Evolutionary conservation across 2,797 vertebrate species (phyloP).

Genomic region (Melanotaenia nigrans): DNA sequence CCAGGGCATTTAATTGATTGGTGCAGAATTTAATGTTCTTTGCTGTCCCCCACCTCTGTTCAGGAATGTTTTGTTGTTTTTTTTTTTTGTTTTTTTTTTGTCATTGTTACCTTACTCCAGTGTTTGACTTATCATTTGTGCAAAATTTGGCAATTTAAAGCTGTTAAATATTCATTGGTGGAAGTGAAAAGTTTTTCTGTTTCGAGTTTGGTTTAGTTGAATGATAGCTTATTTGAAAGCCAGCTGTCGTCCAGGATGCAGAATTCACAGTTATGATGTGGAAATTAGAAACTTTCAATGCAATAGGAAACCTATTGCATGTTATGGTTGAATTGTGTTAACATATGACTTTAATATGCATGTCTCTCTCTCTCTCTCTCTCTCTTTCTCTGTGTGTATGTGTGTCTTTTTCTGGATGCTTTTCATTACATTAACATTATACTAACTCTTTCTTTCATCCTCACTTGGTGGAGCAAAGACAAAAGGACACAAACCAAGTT

Average conservation of each 20-base stretch:
- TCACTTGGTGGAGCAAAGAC: background rate
- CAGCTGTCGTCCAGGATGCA: background rate
- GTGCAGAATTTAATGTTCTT: constrained; percentile 6
- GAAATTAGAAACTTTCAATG: background rate
- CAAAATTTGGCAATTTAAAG: constrained; percentile 8
- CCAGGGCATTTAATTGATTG: constrained; percentile 44
- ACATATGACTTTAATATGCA: background rate
- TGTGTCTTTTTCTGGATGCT: background rate
- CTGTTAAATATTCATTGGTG: constrained; percentile 6
- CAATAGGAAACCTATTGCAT: background rate
- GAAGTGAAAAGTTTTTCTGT: background rate
- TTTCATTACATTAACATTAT: background rate
- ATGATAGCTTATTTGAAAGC: constrained; percentile 1
- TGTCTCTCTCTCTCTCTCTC: no score
- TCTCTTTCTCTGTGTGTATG: no score
- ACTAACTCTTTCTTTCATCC: background rate
- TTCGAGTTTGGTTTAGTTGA: background rate
- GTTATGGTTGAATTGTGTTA: background rate
- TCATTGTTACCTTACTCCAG: background rate
- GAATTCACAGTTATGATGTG: background rate
- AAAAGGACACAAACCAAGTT: background rate
- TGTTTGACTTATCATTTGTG: constrained; percentile 2
- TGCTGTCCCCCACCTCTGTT: background rate
- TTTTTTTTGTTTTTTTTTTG: background rate
- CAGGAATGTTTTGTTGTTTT: background rate